Percentiles rank a stretch among this genome's conserved stretches.
These are phyloP conservation scores for Chascanopsetta lugubris DNA, from an alignment of 2,113 vertebrate species.

Conservation along the genomic window DNA sequence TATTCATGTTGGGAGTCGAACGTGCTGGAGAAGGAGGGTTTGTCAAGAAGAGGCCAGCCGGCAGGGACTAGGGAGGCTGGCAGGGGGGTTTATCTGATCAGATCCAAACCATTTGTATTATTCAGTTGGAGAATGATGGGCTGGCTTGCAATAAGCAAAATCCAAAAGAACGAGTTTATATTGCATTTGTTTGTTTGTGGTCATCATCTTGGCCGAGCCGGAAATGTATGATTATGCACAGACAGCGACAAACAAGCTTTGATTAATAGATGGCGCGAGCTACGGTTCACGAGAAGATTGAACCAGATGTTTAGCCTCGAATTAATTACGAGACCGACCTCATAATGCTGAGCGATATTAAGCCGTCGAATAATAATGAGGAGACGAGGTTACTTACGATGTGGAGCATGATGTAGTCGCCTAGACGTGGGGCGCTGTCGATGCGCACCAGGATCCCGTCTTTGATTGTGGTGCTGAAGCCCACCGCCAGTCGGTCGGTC, in stretches of 20 bases:
- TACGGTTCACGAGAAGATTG: background rate
- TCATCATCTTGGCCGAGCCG: background rate
- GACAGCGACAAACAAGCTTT: background rate
- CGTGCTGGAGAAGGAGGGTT: constrained; percentile 29
- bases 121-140: constrained; percentile 15
- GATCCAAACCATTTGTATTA: constrained; percentile 36
- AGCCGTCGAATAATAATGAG: background rate
- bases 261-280: background rate
- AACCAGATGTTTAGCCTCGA: constrained; percentile 10
- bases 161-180: background rate
- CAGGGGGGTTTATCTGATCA: constrained; percentile 8
- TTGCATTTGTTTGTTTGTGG: constrained; percentile 22
- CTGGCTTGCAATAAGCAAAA: constrained; percentile 11
- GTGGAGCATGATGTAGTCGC: constrained; percentile 97
- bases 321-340: constrained; percentile 15
- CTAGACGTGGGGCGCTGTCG: constrained; percentile 94
- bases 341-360: background rate
- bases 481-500: constrained; percentile 91
- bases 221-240: background rate
- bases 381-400: constrained; percentile 88
- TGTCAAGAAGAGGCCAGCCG: constrained; percentile 22
- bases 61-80: constrained; percentile 17
- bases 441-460: constrained; percentile 96
- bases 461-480: constrained; percentile 86
- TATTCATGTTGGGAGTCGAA: constrained; percentile 66